Evolutionary conservation across 2,888 invertebrate species (phyloP).

Genomic region (Drosophila sordidula): DNA sequence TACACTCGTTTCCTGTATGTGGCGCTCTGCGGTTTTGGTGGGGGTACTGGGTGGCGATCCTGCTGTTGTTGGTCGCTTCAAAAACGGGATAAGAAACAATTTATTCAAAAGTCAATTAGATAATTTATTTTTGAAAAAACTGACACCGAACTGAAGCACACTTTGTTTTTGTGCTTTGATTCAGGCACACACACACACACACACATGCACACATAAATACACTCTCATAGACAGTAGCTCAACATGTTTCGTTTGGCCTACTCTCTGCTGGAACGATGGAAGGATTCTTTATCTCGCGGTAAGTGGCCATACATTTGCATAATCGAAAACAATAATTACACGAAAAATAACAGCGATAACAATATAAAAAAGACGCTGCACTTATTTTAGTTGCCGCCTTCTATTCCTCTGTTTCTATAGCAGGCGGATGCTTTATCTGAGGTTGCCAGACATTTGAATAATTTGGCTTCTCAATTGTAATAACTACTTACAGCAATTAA

Average conservation of each 20-base stretch:
- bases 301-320: slow-evolving; percentile 8
- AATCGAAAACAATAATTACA: slow-evolving; percentile 14
- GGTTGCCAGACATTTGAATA: slow-evolving; percentile 2
- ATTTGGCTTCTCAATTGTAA: neutral
- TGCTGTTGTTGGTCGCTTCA: slow-evolving; percentile 30
- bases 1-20: slow-evolving; percentile 10
- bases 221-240: slow-evolving; percentile 1
- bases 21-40: neutral
- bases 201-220: neutral
- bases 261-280: slow-evolving; percentile 4
- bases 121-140: slow-evolving; percentile 40
- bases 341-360: slow-evolving; percentile 5
- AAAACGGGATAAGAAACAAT: slow-evolving; percentile 29
- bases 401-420: neutral
- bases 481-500: slow-evolving; percentile 2
- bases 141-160: slow-evolving; percentile 50
- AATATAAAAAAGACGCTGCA: neutral
- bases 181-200: neutral
- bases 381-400: neutral
- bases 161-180: slow-evolving; percentile 37
- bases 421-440: neutral
- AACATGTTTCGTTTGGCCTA: slow-evolving; percentile 39
- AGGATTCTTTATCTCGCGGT: slow-evolving; percentile 2
- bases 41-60: neutral
- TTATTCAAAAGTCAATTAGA: slow-evolving; percentile 32